These are phyloP conservation scores for Mionectes olivaceus DNA, from an alignment of 2,797 vertebrate genomes.

Conservation along the genomic window DNA sequence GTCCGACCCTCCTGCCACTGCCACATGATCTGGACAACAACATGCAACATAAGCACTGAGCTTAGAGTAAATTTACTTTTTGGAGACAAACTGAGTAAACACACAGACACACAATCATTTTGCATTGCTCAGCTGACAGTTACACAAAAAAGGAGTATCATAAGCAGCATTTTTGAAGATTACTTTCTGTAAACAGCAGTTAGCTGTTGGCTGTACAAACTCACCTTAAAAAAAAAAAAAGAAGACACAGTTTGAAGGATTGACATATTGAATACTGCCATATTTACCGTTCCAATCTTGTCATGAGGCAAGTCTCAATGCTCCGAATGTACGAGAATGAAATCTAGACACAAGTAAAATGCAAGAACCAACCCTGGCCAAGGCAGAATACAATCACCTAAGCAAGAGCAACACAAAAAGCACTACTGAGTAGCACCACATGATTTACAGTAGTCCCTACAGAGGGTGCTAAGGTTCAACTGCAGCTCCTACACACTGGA, in stretches of 20 bases:
- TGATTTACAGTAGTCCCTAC: background rate
- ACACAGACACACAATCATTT: background rate
- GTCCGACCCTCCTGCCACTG: background rate
- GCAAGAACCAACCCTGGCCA: background rate
- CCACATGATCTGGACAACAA: background rate
- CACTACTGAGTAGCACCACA: background rate
- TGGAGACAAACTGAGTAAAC: constrained; percentile 34
- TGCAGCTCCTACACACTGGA: background rate
- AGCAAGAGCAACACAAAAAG: background rate
- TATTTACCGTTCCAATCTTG: background rate
- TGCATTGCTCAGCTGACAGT: background rate
- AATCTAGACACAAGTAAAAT: background rate
- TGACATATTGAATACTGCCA: background rate
- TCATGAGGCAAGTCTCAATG: background rate
- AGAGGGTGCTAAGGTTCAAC: background rate
- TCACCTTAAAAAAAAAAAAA: background rate
- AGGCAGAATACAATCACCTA: accelerated
- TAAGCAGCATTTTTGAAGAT: background rate
- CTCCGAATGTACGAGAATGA: background rate
- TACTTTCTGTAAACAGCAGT: background rate
- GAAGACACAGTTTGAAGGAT: background rate
- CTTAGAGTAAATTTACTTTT: constrained; percentile 1
- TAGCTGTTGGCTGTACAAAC: background rate
- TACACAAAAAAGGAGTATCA: background rate
- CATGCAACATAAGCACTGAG: background rate